phyloP scores from a whole-genome alignment of 2,113 vertebrate species.

The Catagonus wagneri region DNA sequence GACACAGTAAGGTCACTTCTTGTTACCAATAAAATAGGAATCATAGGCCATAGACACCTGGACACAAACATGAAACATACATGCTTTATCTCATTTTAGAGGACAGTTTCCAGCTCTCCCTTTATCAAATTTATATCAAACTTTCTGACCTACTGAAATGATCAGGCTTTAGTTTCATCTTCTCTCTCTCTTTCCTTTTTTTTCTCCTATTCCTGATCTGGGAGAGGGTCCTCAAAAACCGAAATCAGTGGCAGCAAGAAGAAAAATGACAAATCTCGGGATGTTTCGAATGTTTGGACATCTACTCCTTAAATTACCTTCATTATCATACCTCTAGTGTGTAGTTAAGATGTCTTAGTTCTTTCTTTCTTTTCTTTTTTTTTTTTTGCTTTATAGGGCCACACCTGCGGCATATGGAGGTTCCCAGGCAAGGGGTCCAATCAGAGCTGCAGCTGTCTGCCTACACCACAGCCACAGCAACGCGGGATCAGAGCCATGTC shows the following conservation, averaged over 20 bases:
- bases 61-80: not conserved
- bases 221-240: not conserved
- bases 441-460: too few species aligned
- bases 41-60: not conserved
- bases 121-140: not conserved
- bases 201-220: not conserved
- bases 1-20: not conserved
- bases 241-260: not conserved
- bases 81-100: not conserved
- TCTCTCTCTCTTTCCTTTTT: not conserved
- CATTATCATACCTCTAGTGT: not conserved
- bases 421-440: too few species aligned
- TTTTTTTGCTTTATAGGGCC: too few species aligned
- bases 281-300: not conserved
- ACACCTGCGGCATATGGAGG: too few species aligned
- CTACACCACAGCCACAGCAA: too few species aligned
- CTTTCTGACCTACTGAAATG: not conserved
- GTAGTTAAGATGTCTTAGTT: not conserved
- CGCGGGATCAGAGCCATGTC: too few species aligned
- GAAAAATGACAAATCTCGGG: not conserved
- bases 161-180: not conserved
- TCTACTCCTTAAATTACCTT: not conserved
- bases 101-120: slow-evolving; percentile 24
- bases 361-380: too few species aligned
- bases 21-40: not conserved